Base-by-base conservation (phyloP, 1,140 invertebrate genomes). In the Ephestia elutella region DNA sequence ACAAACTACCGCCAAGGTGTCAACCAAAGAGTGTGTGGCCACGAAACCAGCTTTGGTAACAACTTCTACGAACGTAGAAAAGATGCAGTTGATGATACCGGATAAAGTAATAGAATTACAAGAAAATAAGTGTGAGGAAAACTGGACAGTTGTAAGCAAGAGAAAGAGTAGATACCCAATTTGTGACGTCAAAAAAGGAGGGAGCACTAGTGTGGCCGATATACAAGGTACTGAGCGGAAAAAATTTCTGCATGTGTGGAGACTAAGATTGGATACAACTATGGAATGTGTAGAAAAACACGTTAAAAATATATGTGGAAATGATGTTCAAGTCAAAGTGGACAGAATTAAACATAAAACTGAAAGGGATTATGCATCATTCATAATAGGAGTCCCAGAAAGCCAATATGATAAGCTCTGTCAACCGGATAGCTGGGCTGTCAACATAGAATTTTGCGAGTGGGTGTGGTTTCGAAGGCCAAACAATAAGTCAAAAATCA, bases 171-270 rank as follows among this genome's bases (percentile, higher is more conserved):
- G 35, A 35, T 60, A 48, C 35, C 38, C 53, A 11, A 59, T 44
- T 19, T 56, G 44, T 18, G 59, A 60, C 18, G 54, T 60, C 25
- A 55, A 56, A 56, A 60, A 30, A 55, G 58, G 58, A 15, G 53
- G 38, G 17, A 49, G 19, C 18, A 49, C 38, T 11, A 49, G 53
- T 55, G 9, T 19, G 4, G 19, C 32, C 4, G 53, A 49, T 25
- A 55, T 60, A 2, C 38, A 60, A 57, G 69, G 49, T 4, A 60
- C 59, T 5, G 65, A 71, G 60, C 54, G 56, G 5, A 69, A 67
- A 35, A 72, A 64, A 61, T 61, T 63, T 48, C 32, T 72, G 17
- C 67, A 72, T 65, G 63, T 70, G 21, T 72, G 67, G 70, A 58
- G 70, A 13, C 56, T 72, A 15, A 54, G 65, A 9, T 54, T 35